Evolutionary conservation across 1,140 invertebrate genomes (phyloP).

Genomic region (Teleogryllus occipitalis): DNA sequence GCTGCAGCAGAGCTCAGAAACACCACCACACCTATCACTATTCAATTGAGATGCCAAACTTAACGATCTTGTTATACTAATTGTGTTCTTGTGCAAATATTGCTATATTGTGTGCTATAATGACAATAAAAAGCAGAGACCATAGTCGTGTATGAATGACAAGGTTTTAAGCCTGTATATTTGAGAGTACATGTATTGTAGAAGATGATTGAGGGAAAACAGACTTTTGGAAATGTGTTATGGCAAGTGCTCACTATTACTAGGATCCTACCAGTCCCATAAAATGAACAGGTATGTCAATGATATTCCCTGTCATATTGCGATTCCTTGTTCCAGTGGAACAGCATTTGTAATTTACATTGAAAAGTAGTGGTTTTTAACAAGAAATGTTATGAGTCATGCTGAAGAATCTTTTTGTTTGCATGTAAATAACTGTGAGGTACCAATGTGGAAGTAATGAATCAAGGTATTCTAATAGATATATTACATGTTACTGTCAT

Average conservation of each 20-base stretch:
- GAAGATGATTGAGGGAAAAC: neutral
- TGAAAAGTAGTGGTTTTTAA: neutral
- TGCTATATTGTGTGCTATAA: slow-evolving; percentile 5
- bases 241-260: neutral
- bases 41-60: neutral
- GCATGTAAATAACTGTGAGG: neutral
- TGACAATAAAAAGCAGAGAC: neutral
- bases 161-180: neutral
- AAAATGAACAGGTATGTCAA: neutral
- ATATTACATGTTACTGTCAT: neutral
- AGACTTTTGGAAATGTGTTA: neutral
- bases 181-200: neutral
- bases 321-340: neutral
- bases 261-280: neutral
- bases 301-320: neutral
- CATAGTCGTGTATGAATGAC: neutral
- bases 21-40: neutral
- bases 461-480: neutral
- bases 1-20: neutral
- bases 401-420: slow-evolving; percentile 5
- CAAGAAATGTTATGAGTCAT: neutral
- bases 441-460: neutral
- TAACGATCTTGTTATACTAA: neutral
- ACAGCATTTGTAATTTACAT: slow-evolving; percentile 1
- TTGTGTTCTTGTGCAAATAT: slow-evolving; percentile 5